These are phyloP conservation scores for Drosophila truncata DNA, from an alignment of 1,140 invertebrate genomes.

Conservation along the genomic window DNA sequence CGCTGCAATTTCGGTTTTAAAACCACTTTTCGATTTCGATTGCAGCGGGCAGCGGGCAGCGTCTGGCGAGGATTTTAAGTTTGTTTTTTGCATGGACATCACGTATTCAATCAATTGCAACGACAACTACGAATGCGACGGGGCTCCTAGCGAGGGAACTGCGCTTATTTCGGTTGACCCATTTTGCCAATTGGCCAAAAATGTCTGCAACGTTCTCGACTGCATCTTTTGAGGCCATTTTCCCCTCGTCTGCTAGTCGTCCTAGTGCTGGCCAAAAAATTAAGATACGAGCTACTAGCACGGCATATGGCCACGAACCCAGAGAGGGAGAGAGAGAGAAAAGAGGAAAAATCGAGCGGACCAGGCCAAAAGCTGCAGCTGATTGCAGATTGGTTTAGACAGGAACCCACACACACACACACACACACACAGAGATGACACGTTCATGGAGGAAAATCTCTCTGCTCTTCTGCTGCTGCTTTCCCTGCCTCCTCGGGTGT, in stretches of 20 bases:
- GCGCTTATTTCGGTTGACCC: conserved; percentile 79
- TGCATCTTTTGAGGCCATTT: conserved; percentile 54
- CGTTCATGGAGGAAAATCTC: conserved; percentile 14
- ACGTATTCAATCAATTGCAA: conserved; percentile 84
- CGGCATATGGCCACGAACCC: neutral
- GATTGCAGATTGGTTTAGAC: conserved; percentile 79
- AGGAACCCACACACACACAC: conserved; percentile 31
- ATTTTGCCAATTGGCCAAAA: conserved; percentile 76
- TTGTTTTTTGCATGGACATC: conserved; percentile 83
- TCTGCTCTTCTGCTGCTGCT: conserved; percentile 4
- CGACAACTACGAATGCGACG: conserved; percentile 48
- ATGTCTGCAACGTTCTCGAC: conserved; percentile 66
- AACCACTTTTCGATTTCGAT: conserved; percentile 78
- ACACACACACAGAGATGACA: neutral
- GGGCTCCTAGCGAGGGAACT: conserved; percentile 21
- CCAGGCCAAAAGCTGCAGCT: conserved; percentile 65
- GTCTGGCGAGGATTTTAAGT: conserved; percentile 68
- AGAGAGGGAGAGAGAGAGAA: neutral
- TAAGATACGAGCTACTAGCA: conserved; percentile 66
- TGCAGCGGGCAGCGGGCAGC: conserved; percentile 1
- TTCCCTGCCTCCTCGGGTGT: conserved; percentile 61
- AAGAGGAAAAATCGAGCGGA: conserved; percentile 2
- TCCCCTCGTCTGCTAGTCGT: neutral
- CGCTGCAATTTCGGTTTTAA: conserved; percentile 80
- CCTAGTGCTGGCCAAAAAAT: conserved; percentile 52